Evolutionary conservation across 2,113 vertebrate genomes (phyloP).

Genomic region (Tachysurus vachellii): DNA sequence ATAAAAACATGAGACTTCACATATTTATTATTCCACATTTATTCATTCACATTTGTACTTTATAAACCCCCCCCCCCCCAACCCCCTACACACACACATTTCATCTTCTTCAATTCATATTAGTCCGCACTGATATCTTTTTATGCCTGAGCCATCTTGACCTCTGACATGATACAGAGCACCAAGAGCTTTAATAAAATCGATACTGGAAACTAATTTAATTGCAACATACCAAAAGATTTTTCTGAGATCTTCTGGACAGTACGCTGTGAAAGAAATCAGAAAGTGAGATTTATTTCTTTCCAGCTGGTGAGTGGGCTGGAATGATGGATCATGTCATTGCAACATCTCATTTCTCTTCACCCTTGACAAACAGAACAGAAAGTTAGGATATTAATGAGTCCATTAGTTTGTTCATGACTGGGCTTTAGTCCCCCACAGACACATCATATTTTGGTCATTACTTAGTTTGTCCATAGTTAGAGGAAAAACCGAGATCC

Average conservation of each 20-base stretch:
- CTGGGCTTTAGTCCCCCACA: neutral
- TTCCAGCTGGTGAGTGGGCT: constrained; percentile 7
- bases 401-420: constrained; percentile 11
- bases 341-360: constrained; percentile 8
- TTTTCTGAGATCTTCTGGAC: neutral
- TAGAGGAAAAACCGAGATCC: neutral
- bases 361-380: neutral
- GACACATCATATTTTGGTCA: constrained; percentile 7
- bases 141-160: constrained; percentile 24
- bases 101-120: neutral
- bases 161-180: constrained; percentile 22
- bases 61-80: neutral
- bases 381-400: constrained; percentile 12
- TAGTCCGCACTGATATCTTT: neutral
- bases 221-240: constrained; percentile 28
- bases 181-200: constrained; percentile 39
- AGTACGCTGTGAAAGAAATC: neutral
- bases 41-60: neutral
- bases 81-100: neutral
- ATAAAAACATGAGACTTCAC: neutral
- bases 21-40: neutral
- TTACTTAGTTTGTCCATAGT: neutral
- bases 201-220: constrained; percentile 44
- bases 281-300: neutral
- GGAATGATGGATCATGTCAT: neutral